Evolutionary conservation across 2,113 vertebrate genomes (phyloP).

Genomic region (Hippocampus mohnikei): DNA sequence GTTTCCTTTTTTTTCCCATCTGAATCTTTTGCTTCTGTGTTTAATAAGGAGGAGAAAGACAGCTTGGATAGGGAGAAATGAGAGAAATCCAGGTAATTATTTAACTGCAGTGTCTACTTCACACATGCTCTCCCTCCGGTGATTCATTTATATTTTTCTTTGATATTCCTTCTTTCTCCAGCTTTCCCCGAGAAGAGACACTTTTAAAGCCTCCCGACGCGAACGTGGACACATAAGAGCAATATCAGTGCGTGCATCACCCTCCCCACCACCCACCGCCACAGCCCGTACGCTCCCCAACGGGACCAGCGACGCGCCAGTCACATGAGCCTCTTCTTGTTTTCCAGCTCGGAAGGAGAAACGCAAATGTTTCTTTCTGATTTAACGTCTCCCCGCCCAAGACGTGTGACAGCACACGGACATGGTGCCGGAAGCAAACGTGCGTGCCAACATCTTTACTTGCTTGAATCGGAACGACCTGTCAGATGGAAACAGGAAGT

Average conservation of each 20-base stretch:
- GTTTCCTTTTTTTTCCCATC: not conserved
- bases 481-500: slow-evolving; percentile 11
- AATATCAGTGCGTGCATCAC: not conserved
- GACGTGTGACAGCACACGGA: not conserved
- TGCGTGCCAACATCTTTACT: slow-evolving; percentile 1
- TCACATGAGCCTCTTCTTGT: slow-evolving; percentile 5
- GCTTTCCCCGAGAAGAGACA: slow-evolving; percentile 7
- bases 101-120: not conserved
- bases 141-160: not conserved
- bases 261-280: no score
- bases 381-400: not conserved
- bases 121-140: no score
- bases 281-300: not conserved
- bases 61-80: slow-evolving; percentile 27
- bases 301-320: not conserved
- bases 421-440: not conserved
- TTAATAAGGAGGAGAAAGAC: slow-evolving; percentile 32
- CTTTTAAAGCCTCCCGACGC: slow-evolving; percentile 18
- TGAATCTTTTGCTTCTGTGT: not conserved
- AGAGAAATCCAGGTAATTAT: slow-evolving; percentile 41
- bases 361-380: not conserved
- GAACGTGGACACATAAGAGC: slow-evolving; percentile 10
- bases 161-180: not conserved
- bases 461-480: slow-evolving; percentile 12
- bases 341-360: slow-evolving; percentile 8